phyloP scores from a whole-genome alignment of 2,888 invertebrate genomes.

The Seladonia tumulorum region DNA sequence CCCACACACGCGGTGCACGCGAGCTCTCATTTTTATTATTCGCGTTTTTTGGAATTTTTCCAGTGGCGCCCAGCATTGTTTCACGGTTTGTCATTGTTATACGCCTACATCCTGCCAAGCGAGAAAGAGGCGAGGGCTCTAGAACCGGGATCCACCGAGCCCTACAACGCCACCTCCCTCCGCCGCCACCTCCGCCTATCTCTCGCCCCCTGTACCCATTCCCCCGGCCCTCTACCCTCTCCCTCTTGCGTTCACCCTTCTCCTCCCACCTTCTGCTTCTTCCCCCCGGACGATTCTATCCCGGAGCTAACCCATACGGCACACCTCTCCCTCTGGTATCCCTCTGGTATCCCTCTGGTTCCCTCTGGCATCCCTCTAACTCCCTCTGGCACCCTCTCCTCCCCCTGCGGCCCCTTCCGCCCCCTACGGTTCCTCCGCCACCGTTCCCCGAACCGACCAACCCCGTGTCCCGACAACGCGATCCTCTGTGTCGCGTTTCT shows the following conservation, averaged over 20 bases:
- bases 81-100: constrained; percentile 84
- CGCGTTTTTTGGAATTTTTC: constrained; percentile 84
- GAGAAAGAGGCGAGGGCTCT: constrained; percentile 70
- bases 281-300: constrained; percentile 43
- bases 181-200: constrained; percentile 29
- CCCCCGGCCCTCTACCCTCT: not conserved
- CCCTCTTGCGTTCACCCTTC: not conserved
- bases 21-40: constrained; percentile 83
- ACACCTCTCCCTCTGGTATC: not conserved
- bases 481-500: constrained; percentile 24
- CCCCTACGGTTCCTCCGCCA: not conserved
- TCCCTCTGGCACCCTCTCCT: not conserved
- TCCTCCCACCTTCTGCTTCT: constrained; percentile 1
- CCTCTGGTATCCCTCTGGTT: not conserved
- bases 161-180: constrained; percentile 46
- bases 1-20: constrained; percentile 69
- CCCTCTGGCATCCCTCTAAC: not conserved
- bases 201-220: constrained; percentile 17
- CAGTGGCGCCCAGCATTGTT: constrained; percentile 84
- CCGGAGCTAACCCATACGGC: constrained; percentile 32
- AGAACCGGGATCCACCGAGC: constrained; percentile 55
- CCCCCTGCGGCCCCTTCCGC: not conserved
- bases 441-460: not conserved
- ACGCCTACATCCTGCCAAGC: constrained; percentile 77
- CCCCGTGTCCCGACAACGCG: constrained; percentile 27